Evolutionary conservation across 2,888 invertebrate species (phyloP).

Genomic region (Heliothis peltigera): DNA sequence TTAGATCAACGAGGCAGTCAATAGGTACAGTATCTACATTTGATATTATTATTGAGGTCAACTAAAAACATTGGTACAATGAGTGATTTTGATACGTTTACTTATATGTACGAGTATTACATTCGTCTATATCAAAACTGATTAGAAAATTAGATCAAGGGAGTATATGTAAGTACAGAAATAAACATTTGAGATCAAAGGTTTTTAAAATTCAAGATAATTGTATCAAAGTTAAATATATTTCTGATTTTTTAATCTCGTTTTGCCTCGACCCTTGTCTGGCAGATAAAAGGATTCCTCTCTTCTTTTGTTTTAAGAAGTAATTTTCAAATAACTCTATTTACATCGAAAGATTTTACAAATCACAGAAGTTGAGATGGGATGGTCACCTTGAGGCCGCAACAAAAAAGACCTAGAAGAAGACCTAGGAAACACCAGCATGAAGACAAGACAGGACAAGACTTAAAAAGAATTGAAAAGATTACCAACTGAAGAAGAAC

Average conservation of each 20-base stretch:
- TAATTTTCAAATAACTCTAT: no score
- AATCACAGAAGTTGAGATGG: no score
- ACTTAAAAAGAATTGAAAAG: no score
- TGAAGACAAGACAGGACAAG: no score
- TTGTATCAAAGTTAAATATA: background rate
- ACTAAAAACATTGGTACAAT: background rate
- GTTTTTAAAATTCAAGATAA: background rate
- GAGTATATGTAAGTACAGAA: background rate
- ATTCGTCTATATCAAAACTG: conserved; percentile 15
- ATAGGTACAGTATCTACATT: background rate
- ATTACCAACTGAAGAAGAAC: no score
- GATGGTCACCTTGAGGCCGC: no score
- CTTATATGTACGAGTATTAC: background rate
- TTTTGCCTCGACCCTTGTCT: background rate
- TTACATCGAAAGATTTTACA: no score
- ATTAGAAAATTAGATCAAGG: conserved; percentile 34
- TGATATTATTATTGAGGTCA: background rate
- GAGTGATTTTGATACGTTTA: conserved; percentile 1
- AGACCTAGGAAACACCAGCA: no score
- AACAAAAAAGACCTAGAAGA: no score
- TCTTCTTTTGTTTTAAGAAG: no score
- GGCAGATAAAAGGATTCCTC: no score
- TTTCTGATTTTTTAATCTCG: background rate
- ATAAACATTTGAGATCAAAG: conserved; percentile 8
- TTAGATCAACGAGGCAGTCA: no score